Conservation (phyloP, 1,140 invertebrate species). For the Apis dorsata region DNA sequence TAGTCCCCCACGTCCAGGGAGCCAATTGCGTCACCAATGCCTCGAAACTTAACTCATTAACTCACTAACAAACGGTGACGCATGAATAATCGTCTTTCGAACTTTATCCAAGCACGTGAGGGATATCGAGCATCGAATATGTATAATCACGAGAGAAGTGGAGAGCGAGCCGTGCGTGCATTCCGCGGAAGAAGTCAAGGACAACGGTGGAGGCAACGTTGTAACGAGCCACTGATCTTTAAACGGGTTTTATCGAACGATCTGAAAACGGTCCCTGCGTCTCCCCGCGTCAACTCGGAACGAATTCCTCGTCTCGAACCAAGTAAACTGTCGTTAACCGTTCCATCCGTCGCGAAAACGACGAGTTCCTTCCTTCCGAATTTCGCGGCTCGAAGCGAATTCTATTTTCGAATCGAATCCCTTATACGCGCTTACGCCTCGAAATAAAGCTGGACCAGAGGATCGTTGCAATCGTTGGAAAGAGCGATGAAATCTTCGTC, state of each 20-base stretch:
- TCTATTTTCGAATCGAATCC: too few species aligned
- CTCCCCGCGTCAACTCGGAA: too few species aligned
- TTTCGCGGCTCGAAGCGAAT: too few species aligned
- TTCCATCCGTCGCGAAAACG: too few species aligned
- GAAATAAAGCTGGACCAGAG: not conserved
- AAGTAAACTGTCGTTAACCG: too few species aligned
- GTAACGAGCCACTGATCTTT: not conserved
- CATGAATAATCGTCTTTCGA: slow-evolving; percentile 14
- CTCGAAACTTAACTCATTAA: slow-evolving; percentile 24
- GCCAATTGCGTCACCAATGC: not conserved
- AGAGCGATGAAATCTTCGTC: not conserved
- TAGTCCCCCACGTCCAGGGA: not conserved
- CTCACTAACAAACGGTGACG: not conserved
- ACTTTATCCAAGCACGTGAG: slow-evolving; percentile 18
- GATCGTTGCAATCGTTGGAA: not conserved
- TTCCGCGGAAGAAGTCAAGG: slow-evolving; percentile 35
- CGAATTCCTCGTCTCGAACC: not conserved
- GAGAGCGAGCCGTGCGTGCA: not conserved
- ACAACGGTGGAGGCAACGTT: not conserved
- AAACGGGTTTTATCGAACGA: not conserved
- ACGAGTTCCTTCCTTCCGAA: too few species aligned
- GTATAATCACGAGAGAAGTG: not conserved
- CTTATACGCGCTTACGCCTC: too few species aligned
- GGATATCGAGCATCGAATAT: slow-evolving; percentile 3
- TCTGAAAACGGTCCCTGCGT: not conserved